A percentile compares a stretch with the other conserved stretches of the same genome.
These are phyloP conservation scores for Melanophora roralis DNA, from an alignment of 2,888 invertebrate genomes.

Conservation along the genomic window DNA sequence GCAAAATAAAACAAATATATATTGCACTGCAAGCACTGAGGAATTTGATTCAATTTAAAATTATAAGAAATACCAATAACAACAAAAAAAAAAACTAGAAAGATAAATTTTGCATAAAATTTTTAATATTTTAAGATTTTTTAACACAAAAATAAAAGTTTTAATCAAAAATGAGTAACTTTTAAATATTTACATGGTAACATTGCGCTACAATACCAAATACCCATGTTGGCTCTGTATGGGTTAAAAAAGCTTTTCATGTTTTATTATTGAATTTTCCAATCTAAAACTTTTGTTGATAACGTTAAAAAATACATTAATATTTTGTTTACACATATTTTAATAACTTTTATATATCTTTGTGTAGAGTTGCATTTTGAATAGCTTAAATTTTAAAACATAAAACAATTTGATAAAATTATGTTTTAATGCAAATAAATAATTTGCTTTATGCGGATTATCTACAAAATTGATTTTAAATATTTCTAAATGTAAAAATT, in stretches of 20 bases:
- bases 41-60: constrained; percentile 77
- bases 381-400: neutral
- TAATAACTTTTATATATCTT: too few relatives aligned
- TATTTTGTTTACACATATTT: too few relatives aligned
- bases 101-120: neutral
- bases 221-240: constrained; percentile 10
- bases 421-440: neutral
- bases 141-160: neutral
- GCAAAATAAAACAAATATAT: constrained; percentile 63
- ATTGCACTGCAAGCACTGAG: constrained; percentile 78
- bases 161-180: neutral
- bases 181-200: neutral
- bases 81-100: constrained; percentile 64
- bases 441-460: too few relatives aligned
- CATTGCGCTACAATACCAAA: neutral
- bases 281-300: neutral
- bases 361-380: too few relatives aligned
- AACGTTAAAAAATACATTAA: neutral
- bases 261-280: too few relatives aligned
- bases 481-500: neutral
- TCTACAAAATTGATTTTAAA: too few relatives aligned
- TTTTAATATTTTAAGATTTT: neutral
- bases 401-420: neutral
- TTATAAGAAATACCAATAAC: constrained; percentile 45
- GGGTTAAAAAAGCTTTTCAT: too few relatives aligned